Evolutionary conservation across 2,113 vertebrate genomes (phyloP).

Genomic region (Diphyllodes magnificus): DNA sequence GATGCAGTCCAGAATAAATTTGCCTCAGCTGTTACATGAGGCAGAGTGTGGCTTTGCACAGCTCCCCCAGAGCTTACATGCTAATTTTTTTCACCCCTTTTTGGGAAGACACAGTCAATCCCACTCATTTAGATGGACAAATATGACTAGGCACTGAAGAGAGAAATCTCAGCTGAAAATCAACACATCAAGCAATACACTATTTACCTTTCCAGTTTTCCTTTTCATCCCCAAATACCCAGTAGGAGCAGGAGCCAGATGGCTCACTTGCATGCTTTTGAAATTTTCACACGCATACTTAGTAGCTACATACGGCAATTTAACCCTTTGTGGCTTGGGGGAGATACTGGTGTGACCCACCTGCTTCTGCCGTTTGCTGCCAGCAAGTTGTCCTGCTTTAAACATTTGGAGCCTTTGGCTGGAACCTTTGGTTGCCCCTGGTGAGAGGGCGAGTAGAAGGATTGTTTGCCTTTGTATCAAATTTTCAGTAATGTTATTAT

Average conservation of each 20-base stretch:
- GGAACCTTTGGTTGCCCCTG: neutral
- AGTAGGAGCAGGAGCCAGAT: constrained; percentile 37
- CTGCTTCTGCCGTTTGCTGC: neutral
- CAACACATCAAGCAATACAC: constrained; percentile 3
- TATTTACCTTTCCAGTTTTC: constrained; percentile 33
- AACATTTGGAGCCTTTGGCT: neutral
- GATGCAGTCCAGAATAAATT: constrained; percentile 4
- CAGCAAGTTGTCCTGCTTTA: neutral
- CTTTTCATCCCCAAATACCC: constrained; percentile 20
- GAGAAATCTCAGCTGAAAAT: constrained; percentile 3
- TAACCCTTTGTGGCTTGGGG: neutral
- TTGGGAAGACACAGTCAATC: neutral
- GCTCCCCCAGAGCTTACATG: neutral
- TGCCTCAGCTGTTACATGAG: constrained; percentile 9
- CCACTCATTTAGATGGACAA: constrained; percentile 41
- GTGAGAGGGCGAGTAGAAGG: neutral
- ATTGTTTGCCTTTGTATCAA: neutral
- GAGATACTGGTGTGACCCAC: neutral
- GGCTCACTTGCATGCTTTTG: neutral
- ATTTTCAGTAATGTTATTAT: neutral
- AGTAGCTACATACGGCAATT: neutral
- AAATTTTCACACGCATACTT: neutral
- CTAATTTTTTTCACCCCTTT: neutral
- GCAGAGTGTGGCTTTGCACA: neutral
- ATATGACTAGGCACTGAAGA: neutral